These are phyloP conservation scores for Erythrocercus mccallii DNA, from an alignment of 2,113 vertebrate species.

Conservation along the genomic window DNA sequence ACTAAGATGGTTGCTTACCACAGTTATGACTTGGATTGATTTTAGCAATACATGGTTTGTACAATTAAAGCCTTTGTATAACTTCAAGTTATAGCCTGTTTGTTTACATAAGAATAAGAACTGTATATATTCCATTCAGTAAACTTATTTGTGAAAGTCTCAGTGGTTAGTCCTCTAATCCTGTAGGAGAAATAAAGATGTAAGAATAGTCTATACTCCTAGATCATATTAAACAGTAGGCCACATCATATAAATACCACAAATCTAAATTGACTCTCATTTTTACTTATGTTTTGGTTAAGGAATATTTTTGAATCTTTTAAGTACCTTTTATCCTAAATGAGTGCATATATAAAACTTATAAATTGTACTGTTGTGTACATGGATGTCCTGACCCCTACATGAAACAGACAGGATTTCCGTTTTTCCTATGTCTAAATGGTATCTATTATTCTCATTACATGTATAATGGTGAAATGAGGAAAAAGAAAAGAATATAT, in stretches of 20 bases:
- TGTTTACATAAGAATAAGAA: slow-evolving; percentile 66
- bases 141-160: slow-evolving; percentile 51
- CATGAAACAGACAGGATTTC: neutral
- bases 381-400: neutral
- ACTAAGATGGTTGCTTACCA: slow-evolving; percentile 33
- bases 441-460: neutral
- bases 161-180: neutral
- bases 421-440: neutral
- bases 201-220: slow-evolving; percentile 6
- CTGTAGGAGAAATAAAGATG: slow-evolving; percentile 10
- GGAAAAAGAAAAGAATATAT: neutral
- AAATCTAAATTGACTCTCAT: slow-evolving; percentile 13
- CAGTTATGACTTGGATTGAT: slow-evolving; percentile 52
- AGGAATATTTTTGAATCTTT: neutral
- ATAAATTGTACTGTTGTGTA: neutral
- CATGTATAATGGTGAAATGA: neutral
- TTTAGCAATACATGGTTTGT: slow-evolving; percentile 58
- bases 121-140: slow-evolving; percentile 48
- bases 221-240: neutral
- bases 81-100: slow-evolving; percentile 61
- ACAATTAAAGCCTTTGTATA: slow-evolving; percentile 58
- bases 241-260: neutral
- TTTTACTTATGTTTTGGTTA: slow-evolving; percentile 9
- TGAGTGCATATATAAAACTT: neutral
- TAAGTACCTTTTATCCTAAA: neutral